Conservation (phyloP, 2,888 invertebrate genomes). For the Imbricaverruca yamaguchii region DNA sequence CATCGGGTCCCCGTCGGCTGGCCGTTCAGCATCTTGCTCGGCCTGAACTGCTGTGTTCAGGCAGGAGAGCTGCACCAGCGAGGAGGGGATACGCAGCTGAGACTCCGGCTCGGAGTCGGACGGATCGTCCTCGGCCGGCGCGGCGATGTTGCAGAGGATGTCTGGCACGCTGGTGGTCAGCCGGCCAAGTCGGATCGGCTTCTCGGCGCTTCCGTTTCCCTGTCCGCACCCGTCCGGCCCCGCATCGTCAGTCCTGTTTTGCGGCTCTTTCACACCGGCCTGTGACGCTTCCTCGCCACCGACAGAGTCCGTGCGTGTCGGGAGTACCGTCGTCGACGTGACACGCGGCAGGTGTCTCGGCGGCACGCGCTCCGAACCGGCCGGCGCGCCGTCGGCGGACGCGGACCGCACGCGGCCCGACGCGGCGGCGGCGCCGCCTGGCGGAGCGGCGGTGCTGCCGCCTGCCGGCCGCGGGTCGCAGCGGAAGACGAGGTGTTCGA, state of each 20-base stretch:
- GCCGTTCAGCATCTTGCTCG: too few relatives aligned
- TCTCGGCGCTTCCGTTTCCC: too few relatives aligned
- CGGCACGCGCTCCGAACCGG: background rate
- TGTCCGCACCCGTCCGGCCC: too few relatives aligned
- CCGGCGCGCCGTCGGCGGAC: background rate
- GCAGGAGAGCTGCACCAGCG: background rate
- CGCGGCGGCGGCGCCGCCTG: background rate
- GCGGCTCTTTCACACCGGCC: background rate
- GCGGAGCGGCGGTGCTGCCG: background rate
- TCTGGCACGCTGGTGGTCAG: conserved; percentile 7
- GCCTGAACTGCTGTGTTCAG: background rate
- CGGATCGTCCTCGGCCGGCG: background rate
- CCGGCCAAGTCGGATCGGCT: background rate
- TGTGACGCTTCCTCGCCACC: background rate
- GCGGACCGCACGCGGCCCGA: background rate
- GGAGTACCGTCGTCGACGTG: background rate
- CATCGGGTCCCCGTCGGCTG: background rate
- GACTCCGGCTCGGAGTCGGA: background rate
- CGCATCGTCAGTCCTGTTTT: background rate
- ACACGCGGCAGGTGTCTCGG: background rate
- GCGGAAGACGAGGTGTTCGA: conserved; percentile 16
- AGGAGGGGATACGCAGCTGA: background rate
- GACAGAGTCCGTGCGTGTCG: too few relatives aligned
- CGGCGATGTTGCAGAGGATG: background rate
- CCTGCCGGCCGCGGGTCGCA: background rate